A percentile compares a stretch with the other conserved stretches of the same genome.
Evolutionary conservation across 1,140 invertebrate genomes (phyloP).

Genomic region (Sitodiplosis mosellana): DNA sequence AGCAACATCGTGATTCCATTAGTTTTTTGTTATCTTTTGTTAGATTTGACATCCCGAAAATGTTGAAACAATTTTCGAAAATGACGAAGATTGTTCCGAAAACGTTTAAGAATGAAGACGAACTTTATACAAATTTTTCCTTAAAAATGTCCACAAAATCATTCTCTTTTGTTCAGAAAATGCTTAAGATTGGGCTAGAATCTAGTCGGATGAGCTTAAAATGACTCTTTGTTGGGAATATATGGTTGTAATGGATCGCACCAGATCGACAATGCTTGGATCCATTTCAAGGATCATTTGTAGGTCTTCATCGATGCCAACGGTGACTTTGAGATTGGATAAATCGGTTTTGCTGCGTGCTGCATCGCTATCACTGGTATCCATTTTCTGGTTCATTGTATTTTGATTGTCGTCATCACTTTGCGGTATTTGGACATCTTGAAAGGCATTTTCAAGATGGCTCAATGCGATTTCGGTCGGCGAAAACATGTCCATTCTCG

Average conservation of each 20-base stretch:
- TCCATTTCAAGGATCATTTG: conserved; percentile 43
- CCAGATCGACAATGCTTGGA: conserved; percentile 36
- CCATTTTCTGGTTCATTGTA: background rate
- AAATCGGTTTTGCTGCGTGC: conserved; percentile 3
- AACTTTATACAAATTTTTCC: too few species aligned
- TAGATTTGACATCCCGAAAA: too few species aligned
- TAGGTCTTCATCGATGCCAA: conserved; percentile 39
- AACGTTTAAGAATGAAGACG: too few species aligned
- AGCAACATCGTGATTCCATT: too few species aligned
- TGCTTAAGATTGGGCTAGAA: too few species aligned
- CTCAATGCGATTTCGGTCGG: background rate
- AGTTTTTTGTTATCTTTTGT: too few species aligned
- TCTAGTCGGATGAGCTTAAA: too few species aligned
- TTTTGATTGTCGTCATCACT: background rate
- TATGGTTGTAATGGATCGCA: conserved; percentile 9
- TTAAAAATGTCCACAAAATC: too few species aligned
- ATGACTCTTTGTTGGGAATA: too few species aligned
- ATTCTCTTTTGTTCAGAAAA: too few species aligned
- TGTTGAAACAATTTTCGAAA: too few species aligned
- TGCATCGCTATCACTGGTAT: background rate
- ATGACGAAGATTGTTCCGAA: too few species aligned
- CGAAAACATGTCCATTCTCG: background rate
- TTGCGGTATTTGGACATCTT: background rate
- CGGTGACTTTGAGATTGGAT: conserved; percentile 29
- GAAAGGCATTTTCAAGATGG: background rate